These are phyloP conservation scores for Spinibarbus caldwelli DNA, from an alignment of 2,797 vertebrate species.

Conservation along the genomic window DNA sequence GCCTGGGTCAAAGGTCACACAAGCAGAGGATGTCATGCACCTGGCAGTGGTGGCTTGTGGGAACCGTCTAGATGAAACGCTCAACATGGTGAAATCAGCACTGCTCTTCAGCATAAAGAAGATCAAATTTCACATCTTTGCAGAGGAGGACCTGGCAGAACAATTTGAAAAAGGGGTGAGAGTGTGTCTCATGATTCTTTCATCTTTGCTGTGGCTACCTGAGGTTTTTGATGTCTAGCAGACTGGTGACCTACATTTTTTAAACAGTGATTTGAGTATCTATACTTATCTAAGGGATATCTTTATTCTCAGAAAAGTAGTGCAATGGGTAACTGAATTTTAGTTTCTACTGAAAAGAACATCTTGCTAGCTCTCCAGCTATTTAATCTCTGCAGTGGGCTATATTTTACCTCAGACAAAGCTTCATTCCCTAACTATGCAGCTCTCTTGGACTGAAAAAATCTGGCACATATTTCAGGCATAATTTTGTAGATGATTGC, in stretches of 20 bases:
- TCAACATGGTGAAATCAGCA: conserved; percentile 95
- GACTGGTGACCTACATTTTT: neutral
- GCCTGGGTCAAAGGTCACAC: conserved; percentile 54
- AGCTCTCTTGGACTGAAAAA: conserved; percentile 32
- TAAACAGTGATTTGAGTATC: neutral
- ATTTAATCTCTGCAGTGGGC: conserved; percentile 69
- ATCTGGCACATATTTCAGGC: neutral
- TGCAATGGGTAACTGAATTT: conserved; percentile 2
- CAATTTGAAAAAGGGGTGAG: conserved; percentile 90
- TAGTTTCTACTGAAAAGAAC: neutral
- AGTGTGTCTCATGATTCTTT: neutral
- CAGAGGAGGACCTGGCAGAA: conserved; percentile 86
- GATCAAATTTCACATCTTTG: conserved; percentile 95
- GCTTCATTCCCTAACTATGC: conserved; percentile 43
- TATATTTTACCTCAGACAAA: conserved; percentile 46
- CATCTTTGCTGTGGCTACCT: neutral
- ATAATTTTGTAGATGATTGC: neutral
- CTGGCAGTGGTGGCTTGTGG: conserved; percentile 96
- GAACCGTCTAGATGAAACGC: conserved; percentile 90
- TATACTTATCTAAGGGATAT: conserved; percentile 4
- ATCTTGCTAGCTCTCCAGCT: neutral
- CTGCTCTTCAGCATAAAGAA: conserved; percentile 91
- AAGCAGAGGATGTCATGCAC: conserved; percentile 84
- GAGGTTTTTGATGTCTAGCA: neutral
- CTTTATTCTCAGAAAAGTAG: conserved; percentile 12